These are phyloP conservation scores for Gymnobelideus leadbeateri DNA, from an alignment of 2,113 vertebrate species.

Conservation along the genomic window DNA sequence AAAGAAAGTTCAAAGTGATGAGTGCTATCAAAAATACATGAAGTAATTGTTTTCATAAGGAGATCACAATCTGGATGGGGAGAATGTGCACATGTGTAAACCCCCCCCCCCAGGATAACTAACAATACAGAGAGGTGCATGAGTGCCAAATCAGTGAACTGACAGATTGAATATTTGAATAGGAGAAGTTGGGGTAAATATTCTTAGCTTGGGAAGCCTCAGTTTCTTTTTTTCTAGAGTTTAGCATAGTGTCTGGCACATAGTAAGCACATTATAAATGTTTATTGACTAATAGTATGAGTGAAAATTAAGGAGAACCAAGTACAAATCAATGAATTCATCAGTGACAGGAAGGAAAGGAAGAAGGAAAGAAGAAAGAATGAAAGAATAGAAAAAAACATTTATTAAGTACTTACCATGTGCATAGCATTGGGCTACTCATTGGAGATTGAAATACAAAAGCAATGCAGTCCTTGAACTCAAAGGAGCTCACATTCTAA, in stretches of 20 bases:
- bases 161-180: not conserved
- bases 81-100: not conserved
- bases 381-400: not conserved
- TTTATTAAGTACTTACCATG: not conserved
- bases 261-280: not conserved
- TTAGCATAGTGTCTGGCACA: not conserved
- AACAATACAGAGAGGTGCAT: not conserved
- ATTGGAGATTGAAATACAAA: not conserved
- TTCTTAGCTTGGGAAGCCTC: not conserved
- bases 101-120: not conserved
- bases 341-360: not conserved
- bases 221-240: not conserved
- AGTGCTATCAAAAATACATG: not conserved
- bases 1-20: not conserved
- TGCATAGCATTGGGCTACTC: not conserved
- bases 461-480: not conserved
- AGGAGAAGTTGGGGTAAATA: not conserved
- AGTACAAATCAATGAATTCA: not conserved
- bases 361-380: not conserved
- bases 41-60: not conserved
- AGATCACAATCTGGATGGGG: not conserved
- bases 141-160: not conserved
- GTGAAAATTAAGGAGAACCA: not conserved
- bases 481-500: not conserved
- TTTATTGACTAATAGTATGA: not conserved